These are phyloP conservation scores for Syrista parreyssii DNA, from an alignment of 2,888 invertebrate genomes.

Conservation along the genomic window DNA sequence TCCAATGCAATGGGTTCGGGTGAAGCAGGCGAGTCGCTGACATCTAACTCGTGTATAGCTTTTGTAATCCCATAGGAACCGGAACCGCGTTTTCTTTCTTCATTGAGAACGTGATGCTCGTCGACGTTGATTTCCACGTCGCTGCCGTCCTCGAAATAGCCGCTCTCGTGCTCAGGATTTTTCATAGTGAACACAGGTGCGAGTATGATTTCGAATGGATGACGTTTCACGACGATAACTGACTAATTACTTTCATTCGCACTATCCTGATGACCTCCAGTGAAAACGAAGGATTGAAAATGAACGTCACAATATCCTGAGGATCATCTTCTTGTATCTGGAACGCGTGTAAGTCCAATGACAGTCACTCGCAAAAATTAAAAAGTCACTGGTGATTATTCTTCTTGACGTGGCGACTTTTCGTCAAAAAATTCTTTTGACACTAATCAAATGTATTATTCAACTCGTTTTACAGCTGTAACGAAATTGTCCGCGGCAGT, in stretches of 20 bases:
- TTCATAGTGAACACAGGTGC: slow-evolving; percentile 55
- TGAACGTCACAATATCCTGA: background rate
- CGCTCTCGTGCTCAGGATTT: slow-evolving; percentile 82
- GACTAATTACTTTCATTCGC: background rate
- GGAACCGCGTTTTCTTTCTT: slow-evolving; percentile 36
- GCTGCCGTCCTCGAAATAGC: slow-evolving; percentile 83
- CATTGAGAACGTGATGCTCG: slow-evolving; percentile 30
- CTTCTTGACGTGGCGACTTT: background rate
- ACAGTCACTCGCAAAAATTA: background rate
- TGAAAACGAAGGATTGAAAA: background rate
- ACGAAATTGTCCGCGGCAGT: background rate
- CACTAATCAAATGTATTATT: background rate
- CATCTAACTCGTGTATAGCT: slow-evolving; percentile 50
- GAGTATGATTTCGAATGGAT: slow-evolving; percentile 5
- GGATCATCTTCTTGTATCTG: background rate
- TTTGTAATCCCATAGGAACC: slow-evolving; percentile 44
- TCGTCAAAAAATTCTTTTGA: background rate
- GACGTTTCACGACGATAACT: background rate
- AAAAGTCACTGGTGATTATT: background rate
- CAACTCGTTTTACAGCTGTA: background rate
- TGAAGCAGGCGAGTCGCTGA: slow-evolving; percentile 50
- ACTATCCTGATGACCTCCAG: background rate
- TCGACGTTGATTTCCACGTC: slow-evolving; percentile 48
- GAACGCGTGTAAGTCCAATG: background rate
- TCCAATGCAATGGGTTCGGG: slow-evolving; percentile 39